These are phyloP conservation scores for Drosophila leontia DNA, from an alignment of 1,140 invertebrate genomes.

Conservation along the genomic window DNA sequence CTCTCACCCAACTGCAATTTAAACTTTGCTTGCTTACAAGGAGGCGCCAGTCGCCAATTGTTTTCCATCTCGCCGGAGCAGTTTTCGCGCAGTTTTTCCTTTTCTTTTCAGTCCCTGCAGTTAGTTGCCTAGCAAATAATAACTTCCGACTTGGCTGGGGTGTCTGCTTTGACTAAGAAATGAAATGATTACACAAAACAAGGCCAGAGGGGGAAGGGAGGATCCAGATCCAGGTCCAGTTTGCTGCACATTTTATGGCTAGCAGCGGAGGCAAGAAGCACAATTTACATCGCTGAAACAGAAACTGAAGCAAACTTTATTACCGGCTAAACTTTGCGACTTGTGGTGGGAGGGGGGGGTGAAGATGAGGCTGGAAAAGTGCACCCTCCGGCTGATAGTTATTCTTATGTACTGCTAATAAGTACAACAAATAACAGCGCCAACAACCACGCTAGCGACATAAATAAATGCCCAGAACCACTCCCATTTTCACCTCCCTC, in stretches of 20 bases:
- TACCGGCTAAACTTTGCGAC: constrained; percentile 12
- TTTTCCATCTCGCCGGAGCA: constrained; percentile 29
- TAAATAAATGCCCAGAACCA: constrained; percentile 49
- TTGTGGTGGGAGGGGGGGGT: background rate
- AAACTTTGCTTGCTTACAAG: constrained; percentile 48
- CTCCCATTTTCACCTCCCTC: background rate
- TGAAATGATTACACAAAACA: constrained; percentile 65
- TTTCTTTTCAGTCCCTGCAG: constrained; percentile 3
- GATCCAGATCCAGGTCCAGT: background rate
- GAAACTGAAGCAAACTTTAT: constrained; percentile 19
- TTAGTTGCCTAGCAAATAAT: constrained; percentile 63
- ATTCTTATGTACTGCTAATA: constrained; percentile 65
- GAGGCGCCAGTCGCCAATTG: constrained; percentile 42
- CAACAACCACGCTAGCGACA: constrained; percentile 43
- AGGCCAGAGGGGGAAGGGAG: background rate
- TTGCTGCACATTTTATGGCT: constrained; percentile 50
- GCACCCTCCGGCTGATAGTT: constrained; percentile 53
- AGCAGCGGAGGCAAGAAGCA: constrained; percentile 14
- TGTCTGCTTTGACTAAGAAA: constrained; percentile 63
- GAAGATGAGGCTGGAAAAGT: constrained; percentile 27
- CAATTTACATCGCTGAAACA: constrained; percentile 42
- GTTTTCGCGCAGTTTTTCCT: constrained; percentile 10
- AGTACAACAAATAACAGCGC: constrained; percentile 56
- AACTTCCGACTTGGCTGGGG: constrained; percentile 47
- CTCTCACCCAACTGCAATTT: constrained; percentile 61